These are phyloP conservation scores for Fragum sueziense DNA, from an alignment of 2,888 invertebrate genomes.

Conservation along the genomic window DNA sequence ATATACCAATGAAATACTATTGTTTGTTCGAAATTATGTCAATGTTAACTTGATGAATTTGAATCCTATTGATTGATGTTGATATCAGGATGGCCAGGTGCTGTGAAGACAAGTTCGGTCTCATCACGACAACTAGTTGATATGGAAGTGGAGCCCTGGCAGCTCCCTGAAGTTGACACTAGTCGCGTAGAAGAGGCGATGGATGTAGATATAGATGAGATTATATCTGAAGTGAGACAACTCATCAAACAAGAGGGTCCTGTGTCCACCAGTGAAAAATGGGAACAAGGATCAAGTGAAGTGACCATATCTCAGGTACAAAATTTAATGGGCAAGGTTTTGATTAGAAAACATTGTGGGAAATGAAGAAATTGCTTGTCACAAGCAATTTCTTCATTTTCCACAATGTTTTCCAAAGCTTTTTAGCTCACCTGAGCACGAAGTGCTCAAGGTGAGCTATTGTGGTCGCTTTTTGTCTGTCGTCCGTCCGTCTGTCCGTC, in stretches of 20 bases:
- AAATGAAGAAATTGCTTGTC: not conserved
- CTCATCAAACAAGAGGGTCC: conserved; percentile 33
- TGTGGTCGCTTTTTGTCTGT: too few relatives aligned
- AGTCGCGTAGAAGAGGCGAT: conserved; percentile 38
- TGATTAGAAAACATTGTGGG: not conserved
- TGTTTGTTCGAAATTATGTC: too few relatives aligned
- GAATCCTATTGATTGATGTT: not conserved
- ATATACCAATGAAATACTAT: too few relatives aligned
- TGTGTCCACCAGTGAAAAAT: not conserved
- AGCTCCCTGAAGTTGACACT: conserved; percentile 29
- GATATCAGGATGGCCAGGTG: conserved; percentile 53
- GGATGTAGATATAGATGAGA: conserved; percentile 50
- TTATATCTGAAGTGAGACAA: conserved; percentile 60
- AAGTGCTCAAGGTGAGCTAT: too few relatives aligned
- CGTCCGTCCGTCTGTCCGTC: too few relatives aligned
- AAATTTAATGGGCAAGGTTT: not conserved
- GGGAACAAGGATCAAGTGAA: not conserved
- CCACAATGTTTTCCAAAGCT: not conserved
- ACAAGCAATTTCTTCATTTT: not conserved
- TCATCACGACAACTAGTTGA: conserved; percentile 37
- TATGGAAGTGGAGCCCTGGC: conserved; percentile 50
- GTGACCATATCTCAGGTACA: not conserved
- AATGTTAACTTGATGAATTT: not conserved
- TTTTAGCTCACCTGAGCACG: too few relatives aligned
- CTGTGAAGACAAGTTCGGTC: conserved; percentile 17